Conservation (phyloP, 2,797 vertebrate species). For the Lepilemur septentrionalis region DNA sequence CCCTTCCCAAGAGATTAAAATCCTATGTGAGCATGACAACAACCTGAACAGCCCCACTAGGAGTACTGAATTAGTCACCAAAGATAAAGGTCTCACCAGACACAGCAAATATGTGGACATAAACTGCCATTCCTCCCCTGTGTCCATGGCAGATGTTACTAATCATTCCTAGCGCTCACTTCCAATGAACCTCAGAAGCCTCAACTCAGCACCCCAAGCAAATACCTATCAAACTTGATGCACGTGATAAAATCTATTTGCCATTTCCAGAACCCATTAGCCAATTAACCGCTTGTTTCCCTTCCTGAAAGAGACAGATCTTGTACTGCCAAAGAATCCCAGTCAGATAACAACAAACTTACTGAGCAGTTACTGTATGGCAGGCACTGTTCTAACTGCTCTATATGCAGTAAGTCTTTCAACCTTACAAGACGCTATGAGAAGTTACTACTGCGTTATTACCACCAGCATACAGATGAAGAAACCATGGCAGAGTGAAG, state of each 20-base stretch:
- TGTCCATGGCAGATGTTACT: background rate
- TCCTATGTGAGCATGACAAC: background rate
- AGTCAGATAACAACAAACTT: background rate
- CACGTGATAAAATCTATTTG: background rate
- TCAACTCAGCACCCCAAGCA: conserved; percentile 1
- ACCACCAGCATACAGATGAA: background rate
- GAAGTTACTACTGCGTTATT: background rate
- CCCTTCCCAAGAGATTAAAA: background rate
- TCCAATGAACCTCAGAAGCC: conserved; percentile 21
- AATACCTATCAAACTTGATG: background rate
- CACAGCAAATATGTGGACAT: background rate
- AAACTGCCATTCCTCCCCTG: background rate
- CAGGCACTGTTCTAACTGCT: background rate
- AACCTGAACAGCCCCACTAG: background rate
- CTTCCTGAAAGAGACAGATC: background rate
- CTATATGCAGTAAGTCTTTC: background rate
- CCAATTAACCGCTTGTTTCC: background rate
- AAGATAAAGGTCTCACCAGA: background rate
- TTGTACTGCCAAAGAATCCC: background rate
- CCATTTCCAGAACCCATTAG: background rate
- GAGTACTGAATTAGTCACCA: conserved; percentile 1
- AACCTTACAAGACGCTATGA: background rate
- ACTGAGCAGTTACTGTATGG: background rate
- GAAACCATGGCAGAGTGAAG: background rate
- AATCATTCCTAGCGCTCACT: background rate